Evolutionary conservation across 1,140 invertebrate genomes (phyloP).

Genomic region (Varroa destructor): DNA sequence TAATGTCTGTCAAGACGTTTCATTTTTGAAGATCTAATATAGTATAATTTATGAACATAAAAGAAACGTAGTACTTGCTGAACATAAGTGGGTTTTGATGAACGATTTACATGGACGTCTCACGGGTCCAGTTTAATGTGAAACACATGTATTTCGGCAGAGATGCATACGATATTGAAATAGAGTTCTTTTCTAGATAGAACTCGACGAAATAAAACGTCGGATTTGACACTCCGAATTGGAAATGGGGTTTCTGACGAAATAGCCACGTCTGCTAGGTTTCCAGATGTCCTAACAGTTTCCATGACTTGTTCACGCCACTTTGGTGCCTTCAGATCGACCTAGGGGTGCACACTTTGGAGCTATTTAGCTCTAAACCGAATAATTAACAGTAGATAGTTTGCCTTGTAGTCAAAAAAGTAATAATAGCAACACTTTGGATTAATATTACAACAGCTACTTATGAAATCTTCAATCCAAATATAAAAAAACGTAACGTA

Average conservation of each 20-base stretch:
- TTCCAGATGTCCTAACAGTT: not conserved
- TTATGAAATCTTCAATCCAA: not conserved
- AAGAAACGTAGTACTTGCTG: not conserved
- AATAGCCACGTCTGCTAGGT: constrained; percentile 13
- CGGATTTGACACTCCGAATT: constrained; percentile 16
- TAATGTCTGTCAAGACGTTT: too few species aligned
- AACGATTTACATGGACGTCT: constrained; percentile 3
- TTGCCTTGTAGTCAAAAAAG: not conserved
- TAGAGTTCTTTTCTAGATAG: constrained; percentile 17
- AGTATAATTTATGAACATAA: too few species aligned
- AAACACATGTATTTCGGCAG: constrained; percentile 24
- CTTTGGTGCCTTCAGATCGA: not conserved
- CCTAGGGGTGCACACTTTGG: not conserved
- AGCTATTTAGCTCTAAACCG: not conserved
- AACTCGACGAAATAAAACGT: constrained; percentile 27
- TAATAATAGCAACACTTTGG: not conserved
- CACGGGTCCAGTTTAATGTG: constrained; percentile 9
- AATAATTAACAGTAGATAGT: not conserved
- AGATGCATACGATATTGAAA: constrained; percentile 3
- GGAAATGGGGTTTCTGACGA: constrained; percentile 24
- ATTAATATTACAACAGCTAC: not conserved
- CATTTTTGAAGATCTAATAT: too few species aligned
- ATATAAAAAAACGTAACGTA: not conserved
- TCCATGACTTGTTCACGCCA: constrained; percentile 8
- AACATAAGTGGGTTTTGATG: constrained; percentile 22